phyloP scores from a whole-genome alignment of 2,113 vertebrate species.

The Larimichthys crocea region DNA sequence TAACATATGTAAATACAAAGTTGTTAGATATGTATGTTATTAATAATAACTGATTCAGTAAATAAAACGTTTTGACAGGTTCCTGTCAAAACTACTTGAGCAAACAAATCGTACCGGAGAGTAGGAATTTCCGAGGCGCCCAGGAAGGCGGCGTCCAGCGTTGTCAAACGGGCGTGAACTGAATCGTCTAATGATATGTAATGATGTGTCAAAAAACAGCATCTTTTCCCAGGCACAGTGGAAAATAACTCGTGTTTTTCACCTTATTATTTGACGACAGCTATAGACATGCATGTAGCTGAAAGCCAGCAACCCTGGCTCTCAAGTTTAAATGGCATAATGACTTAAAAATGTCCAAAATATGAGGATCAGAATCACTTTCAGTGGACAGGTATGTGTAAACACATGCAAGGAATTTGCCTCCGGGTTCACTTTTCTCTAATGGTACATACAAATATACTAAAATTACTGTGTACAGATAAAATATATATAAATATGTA shows the following conservation, averaged over 20 bases:
- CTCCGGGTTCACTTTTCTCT: too few relatives aligned
- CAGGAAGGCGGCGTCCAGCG: slow-evolving; percentile 15
- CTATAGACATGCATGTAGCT: background rate
- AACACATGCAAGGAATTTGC: too few relatives aligned
- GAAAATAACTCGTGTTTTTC: slow-evolving; percentile 34
- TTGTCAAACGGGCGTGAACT: slow-evolving; percentile 69
- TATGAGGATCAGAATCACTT: too few relatives aligned
- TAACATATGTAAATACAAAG: background rate
- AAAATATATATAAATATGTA: too few relatives aligned
- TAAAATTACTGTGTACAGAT: too few relatives aligned
- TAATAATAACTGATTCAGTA: background rate
- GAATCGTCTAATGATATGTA: slow-evolving; percentile 44
- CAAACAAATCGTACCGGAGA: too few relatives aligned
- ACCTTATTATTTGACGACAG: background rate
- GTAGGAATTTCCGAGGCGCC: slow-evolving; percentile 21
- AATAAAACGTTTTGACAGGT: too few relatives aligned
- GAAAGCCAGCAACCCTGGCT: background rate
- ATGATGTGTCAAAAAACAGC: slow-evolving; percentile 50
- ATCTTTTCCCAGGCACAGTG: slow-evolving; percentile 14
- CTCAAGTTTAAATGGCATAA: background rate
- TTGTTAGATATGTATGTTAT: background rate
- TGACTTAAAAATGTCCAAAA: background rate
- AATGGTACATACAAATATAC: too few relatives aligned
- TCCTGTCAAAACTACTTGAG: too few relatives aligned
- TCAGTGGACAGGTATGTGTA: too few relatives aligned